Base-by-base conservation (phyloP, 1,140 invertebrate species). In the Trichogramma pretiosum region DNA sequence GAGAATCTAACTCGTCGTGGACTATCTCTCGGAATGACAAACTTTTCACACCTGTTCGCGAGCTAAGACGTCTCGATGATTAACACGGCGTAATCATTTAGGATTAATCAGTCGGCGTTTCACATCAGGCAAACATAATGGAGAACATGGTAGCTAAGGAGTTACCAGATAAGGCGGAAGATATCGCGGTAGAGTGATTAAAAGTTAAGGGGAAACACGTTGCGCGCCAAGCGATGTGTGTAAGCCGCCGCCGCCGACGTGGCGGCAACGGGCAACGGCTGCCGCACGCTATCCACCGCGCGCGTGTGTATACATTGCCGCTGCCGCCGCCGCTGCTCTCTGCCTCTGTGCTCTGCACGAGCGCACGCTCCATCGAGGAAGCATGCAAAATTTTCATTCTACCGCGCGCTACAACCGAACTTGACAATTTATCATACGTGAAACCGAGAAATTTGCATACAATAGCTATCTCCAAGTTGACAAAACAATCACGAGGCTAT, bases 91-190 rank as follows among this genome's bases (percentile, higher is more conserved):
- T 52, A 63, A 64, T 64, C 62, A 63, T 64, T 59, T 63, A 64
- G 57, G 57, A 61, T 64, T 58, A 64, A 63, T 64, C 62, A 63
- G 62, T 58, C 56, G 59, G 59, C 58, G 58, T 57, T 59, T 54
- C 38, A 41, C 56, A 64, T 52, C 58, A 63, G 61, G 62, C 33
- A 32, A 63, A 45, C 54, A 65, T 58, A 60, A 58, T 34, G 30
- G 17, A 17, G 44, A 11, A 33, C 50, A 28, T 39, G 48, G 51
- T 55, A 46, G 40, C 33, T 21, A 37, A 55, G 44, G 47, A 51
- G 51, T 51, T 46, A 43, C 26, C 45, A 43, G 51, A 56, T 53
- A 50, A 56, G 54, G 51, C 39, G 14, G 36, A 41, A 45, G 49
- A 51, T 52, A 47, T 46, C 39, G 45, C 22, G 39, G 18, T 9